Evolutionary conservation across 2,797 vertebrate genomes (phyloP).

Genomic region (Lerista edwardsae): DNA sequence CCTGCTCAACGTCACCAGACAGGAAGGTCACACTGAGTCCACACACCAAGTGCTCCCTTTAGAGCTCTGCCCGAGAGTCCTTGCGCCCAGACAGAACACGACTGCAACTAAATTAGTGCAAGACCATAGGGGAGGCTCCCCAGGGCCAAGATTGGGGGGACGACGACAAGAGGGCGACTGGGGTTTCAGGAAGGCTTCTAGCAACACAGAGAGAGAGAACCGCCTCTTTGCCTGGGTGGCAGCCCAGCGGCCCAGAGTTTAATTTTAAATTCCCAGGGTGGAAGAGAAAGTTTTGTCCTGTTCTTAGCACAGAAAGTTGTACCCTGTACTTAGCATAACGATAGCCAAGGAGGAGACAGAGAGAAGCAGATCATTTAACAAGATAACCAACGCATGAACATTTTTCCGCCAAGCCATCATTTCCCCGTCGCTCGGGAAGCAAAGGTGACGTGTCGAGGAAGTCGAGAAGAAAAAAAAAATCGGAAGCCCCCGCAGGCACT

Average conservation of each 20-base stretch:
- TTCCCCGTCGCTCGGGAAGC: rapidly evolving
- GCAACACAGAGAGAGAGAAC: too few species aligned
- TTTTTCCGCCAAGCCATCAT: constrained; percentile 32
- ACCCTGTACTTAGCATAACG: background rate
- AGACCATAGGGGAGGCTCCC: background rate
- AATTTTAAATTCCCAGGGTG: background rate
- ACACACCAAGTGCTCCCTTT: too few species aligned
- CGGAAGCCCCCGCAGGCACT: too few species aligned
- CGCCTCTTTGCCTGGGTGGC: background rate
- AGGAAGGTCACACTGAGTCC: background rate
- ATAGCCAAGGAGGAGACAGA: background rate
- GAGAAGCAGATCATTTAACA: too few species aligned
- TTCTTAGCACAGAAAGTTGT: background rate
- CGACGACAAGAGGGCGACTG: background rate
- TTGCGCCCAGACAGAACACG: too few species aligned
- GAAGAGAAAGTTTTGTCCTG: background rate
- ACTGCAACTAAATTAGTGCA: background rate
- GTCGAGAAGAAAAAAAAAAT: too few species aligned
- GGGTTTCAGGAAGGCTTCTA: background rate
- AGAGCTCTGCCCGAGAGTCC: background rate
- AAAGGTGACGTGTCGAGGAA: background rate
- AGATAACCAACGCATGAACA: constrained; percentile 27
- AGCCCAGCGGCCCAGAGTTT: background rate
- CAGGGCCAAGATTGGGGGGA: too few species aligned
- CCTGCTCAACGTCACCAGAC: too few species aligned